Base-by-base conservation (phyloP, 2,797 vertebrate genomes). In the Helicolenus hilgendorfi region DNA sequence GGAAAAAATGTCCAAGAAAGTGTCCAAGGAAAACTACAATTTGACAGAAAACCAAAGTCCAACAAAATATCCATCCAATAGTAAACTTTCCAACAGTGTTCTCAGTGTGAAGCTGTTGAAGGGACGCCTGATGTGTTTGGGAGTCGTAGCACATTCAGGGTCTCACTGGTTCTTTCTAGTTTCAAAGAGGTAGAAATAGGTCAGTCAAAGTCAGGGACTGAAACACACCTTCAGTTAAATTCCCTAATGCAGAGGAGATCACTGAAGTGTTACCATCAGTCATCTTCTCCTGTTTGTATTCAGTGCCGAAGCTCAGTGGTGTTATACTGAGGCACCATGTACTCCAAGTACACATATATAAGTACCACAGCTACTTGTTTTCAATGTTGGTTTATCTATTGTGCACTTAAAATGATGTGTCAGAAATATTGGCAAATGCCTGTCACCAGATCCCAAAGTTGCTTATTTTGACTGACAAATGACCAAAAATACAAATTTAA, bases 1-100 rank as follows among this genome's bases (percentile, higher is more conserved):
- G 13, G 58, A 65, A 55, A 45, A 76, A 71, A 38, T 59, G 7
- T 79, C 18, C 18, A 55, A 55, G 8, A 55, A 55, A 55, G 49
- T 22, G 20, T 55, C 77, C 72, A 84, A 85, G 14, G 11, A 83
- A 90, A 87, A 84, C 68, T 55, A 5, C 31, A 63, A 29, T 56
- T 26, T 36, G 14, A 77, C n/a, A 6, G 35, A 41, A 75, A 77
- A 26, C 20, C 4, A 6, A 53, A 70, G 27, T 76, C 76, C 49
- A 69, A 68, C 3, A 59, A 31, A 55, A 27, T 20, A 71, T 69
- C 26, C 53, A 67, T 2, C 41, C 15, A 45, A 59, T 24, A 7
- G 24, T 5, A 65, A 69, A 87, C n/a, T 63, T 63, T 62, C 63
- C 59, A 80, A 69, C 41, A 64, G 31, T 69, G 27, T 7, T 55